Evolutionary conservation across 2,113 vertebrate species (phyloP).

Genomic region (Lamprologus ornatipinnis): DNA sequence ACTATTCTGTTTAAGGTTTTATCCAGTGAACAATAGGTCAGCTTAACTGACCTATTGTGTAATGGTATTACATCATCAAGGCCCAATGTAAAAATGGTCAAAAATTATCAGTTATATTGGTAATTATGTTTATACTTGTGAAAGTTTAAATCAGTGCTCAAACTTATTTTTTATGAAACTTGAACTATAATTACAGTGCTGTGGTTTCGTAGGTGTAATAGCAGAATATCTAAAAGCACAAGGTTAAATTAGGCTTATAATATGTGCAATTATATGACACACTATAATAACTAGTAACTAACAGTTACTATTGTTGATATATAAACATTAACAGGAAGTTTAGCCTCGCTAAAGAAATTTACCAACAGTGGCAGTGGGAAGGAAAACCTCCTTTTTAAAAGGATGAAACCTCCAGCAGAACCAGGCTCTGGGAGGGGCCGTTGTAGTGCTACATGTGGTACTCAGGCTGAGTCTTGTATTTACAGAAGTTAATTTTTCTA

Average conservation of each 20-base stretch:
- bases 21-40: not conserved
- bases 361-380: fast-evolving
- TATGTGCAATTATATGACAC: not conserved
- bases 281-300: not conserved
- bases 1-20: not conserved
- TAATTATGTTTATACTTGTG: not conserved
- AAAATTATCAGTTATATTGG: not conserved
- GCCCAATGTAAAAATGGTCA: not conserved
- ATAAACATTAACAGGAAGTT: not conserved
- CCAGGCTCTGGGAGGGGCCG: not conserved
- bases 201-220: not conserved
- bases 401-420: not conserved
- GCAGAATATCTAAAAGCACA: not conserved
- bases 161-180: not conserved
- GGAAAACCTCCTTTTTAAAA: not conserved
- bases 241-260: not conserved
- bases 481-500: not conserved
- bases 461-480: not conserved
- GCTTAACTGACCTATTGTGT: not conserved
- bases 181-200: not conserved
- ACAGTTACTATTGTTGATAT: not conserved
- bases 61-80: not conserved
- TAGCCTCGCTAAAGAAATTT: not conserved
- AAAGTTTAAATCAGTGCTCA: not conserved
- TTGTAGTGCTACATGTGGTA: not conserved